A percentile compares a stretch with the other conserved stretches of the same genome.
Conservation (phyloP, 1,140 invertebrate genomes). For the Caenorhabditis latens region DNA sequence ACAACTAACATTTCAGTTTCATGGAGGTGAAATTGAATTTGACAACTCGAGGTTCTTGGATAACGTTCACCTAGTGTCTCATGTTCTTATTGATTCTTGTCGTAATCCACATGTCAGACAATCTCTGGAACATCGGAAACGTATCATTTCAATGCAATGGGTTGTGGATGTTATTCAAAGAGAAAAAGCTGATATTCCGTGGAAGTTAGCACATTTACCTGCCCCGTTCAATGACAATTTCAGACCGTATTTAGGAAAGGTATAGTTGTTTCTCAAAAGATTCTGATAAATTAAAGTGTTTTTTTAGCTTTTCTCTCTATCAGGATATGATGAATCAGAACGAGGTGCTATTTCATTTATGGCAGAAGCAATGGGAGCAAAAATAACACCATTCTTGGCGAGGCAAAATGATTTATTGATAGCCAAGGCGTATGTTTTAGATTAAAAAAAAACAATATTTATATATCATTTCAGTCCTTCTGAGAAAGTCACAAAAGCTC, state of each 20-base stretch:
- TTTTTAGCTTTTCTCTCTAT: conserved; percentile 55
- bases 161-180: conserved; percentile 41
- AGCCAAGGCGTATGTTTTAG: conserved; percentile 37
- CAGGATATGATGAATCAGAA: conserved; percentile 55
- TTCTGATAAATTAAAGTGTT: neutral
- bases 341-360: conserved; percentile 54
- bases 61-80: neutral
- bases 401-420: conserved; percentile 47
- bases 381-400: conserved; percentile 42
- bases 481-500: conserved; percentile 61
- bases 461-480: neutral
- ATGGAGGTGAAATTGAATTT: conserved; percentile 31
- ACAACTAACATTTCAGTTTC: conserved; percentile 5
- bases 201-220: conserved; percentile 60
- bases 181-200: conserved; percentile 57
- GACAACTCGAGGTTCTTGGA: neutral
- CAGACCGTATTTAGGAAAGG: conserved; percentile 45
- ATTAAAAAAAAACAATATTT: neutral
- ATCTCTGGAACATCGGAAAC: conserved; percentile 55
- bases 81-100: conserved; percentile 5
- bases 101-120: neutral
- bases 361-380: conserved; percentile 53
- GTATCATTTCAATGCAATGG: conserved; percentile 62
- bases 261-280: neutral
- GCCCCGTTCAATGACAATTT: conserved; percentile 23